Percentiles rank a stretch among this genome's conserved stretches.
Conservation (phyloP, 2,888 invertebrate genomes). For the Drymonia ruficornis region DNA sequence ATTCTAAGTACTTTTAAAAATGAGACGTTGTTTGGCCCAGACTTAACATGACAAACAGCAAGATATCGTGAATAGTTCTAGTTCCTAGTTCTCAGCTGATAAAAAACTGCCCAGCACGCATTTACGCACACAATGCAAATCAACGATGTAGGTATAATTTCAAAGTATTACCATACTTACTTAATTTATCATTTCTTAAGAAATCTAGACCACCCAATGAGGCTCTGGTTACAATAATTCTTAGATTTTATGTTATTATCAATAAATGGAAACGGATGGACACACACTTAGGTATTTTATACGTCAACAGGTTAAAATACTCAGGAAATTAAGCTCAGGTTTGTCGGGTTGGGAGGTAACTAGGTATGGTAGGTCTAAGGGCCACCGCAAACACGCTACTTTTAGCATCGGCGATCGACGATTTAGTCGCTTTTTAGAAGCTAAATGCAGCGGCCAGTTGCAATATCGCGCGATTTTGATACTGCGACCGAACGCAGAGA, state of each 20-base stretch:
- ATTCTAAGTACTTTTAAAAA: too few relatives aligned
- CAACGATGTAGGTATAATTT: conserved; percentile 3
- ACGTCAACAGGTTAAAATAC: background rate
- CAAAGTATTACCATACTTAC: conserved; percentile 17
- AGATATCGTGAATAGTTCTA: background rate
- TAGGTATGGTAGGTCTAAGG: too few relatives aligned
- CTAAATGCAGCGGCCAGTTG: too few relatives aligned
- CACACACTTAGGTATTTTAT: background rate
- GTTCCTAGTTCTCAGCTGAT: background rate
- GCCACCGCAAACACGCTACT: too few relatives aligned
- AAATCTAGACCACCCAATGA: conserved; percentile 29
- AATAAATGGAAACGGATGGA: conserved; percentile 24
- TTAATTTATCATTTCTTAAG: conserved; percentile 12
- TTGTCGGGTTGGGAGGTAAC: too few relatives aligned
- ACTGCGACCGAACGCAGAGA: too few relatives aligned
- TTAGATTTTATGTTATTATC: conserved; percentile 31
- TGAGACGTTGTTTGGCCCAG: too few relatives aligned
- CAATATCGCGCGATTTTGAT: too few relatives aligned
- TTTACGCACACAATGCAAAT: background rate
- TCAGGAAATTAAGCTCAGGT: background rate
- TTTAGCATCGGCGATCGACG: too few relatives aligned
- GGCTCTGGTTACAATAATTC: conserved; percentile 35
- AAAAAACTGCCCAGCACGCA: background rate
- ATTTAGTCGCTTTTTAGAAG: too few relatives aligned
- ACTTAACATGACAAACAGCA: too few relatives aligned